Percentiles rank a stretch among this genome's conserved stretches.
These are phyloP conservation scores for Rhabditophanes sp. DNA, from an alignment of 2,888 invertebrate species.

Conservation along the genomic window DNA sequence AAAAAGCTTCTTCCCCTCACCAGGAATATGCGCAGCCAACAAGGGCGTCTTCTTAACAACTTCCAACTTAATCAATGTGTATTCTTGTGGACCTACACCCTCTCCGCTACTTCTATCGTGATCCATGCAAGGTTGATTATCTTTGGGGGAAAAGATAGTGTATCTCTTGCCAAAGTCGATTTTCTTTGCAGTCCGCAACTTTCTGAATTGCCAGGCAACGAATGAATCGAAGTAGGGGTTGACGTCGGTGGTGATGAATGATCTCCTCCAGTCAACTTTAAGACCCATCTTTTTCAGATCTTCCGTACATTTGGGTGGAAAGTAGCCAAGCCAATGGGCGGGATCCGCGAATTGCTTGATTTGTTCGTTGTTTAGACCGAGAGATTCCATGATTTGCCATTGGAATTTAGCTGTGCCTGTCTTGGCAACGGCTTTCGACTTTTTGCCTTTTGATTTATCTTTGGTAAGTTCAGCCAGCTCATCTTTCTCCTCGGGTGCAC, in stretches of 20 bases:
- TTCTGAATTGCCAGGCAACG: slow-evolving; percentile 83
- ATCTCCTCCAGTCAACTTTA: slow-evolving; percentile 86
- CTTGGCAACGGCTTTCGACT: slow-evolving; percentile 83
- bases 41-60: slow-evolving; percentile 44
- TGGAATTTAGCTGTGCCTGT: slow-evolving; percentile 74
- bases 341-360: slow-evolving; percentile 78
- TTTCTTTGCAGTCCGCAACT: slow-evolving; percentile 68
- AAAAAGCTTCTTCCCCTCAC: slow-evolving; percentile 52
- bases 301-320: slow-evolving; percentile 70
- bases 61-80: slow-evolving; percentile 84
- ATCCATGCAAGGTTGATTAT: slow-evolving; percentile 98
- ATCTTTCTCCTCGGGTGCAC: slow-evolving; percentile 47
- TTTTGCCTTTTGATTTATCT: slow-evolving; percentile 77
- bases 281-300: slow-evolving; percentile 74
- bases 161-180: slow-evolving; percentile 85
- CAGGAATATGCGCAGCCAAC: slow-evolving; percentile 45
- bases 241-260: slow-evolving; percentile 92
- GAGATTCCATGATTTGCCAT: slow-evolving; percentile 92
- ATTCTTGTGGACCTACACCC: slow-evolving; percentile 93
- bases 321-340: slow-evolving; percentile 83
- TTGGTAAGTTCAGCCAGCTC: slow-evolving; percentile 51
- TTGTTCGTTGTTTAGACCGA: slow-evolving; percentile 76
- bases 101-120: slow-evolving; percentile 89
- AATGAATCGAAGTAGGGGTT: slow-evolving; percentile 97
- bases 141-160: slow-evolving; percentile 84